Percentiles rank a stretch among this genome's conserved stretches.
These are phyloP conservation scores for Aegithalos caudatus DNA, from an alignment of 2,113 vertebrate genomes.

Conservation along the genomic window DNA sequence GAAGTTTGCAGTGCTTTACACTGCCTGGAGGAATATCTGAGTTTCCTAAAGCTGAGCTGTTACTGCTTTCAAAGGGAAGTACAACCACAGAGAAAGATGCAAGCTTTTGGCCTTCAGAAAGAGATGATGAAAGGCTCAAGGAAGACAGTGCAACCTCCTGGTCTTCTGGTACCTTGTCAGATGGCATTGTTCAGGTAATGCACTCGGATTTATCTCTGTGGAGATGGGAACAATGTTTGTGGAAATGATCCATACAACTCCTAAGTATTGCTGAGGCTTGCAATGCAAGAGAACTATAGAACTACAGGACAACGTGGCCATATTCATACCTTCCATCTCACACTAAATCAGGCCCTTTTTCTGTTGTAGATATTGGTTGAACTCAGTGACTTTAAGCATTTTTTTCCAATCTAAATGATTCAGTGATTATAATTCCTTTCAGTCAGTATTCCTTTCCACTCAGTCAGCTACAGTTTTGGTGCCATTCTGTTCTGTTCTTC, in stretches of 20 bases:
- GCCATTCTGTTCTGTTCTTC: neutral
- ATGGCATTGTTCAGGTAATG: slow-evolving; percentile 30
- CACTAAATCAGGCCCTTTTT: neutral
- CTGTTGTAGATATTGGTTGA: neutral
- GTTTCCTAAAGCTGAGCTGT: slow-evolving; percentile 26
- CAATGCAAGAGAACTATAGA: neutral
- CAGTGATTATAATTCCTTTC: neutral
- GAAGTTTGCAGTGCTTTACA: neutral
- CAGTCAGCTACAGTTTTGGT: neutral
- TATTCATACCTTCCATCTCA: neutral
- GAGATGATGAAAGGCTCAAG: slow-evolving; percentile 1
- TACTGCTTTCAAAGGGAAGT: slow-evolving; percentile 59
- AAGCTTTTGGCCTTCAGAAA: neutral
- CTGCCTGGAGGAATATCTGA: neutral
- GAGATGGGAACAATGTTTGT: neutral
- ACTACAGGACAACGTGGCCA: neutral
- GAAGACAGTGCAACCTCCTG: slow-evolving; percentile 60
- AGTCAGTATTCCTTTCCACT: too few species aligned
- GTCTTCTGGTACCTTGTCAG: slow-evolving; percentile 63
- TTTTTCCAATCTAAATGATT: neutral
- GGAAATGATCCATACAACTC: neutral
- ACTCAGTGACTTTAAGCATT: neutral
- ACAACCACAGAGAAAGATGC: neutral
- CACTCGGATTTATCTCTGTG: neutral
- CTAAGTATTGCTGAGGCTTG: neutral